A percentile compares a stretch with the other conserved stretches of the same genome.
Conservation (phyloP, 2,797 vertebrate species). For the Hybognathus amarus region DNA sequence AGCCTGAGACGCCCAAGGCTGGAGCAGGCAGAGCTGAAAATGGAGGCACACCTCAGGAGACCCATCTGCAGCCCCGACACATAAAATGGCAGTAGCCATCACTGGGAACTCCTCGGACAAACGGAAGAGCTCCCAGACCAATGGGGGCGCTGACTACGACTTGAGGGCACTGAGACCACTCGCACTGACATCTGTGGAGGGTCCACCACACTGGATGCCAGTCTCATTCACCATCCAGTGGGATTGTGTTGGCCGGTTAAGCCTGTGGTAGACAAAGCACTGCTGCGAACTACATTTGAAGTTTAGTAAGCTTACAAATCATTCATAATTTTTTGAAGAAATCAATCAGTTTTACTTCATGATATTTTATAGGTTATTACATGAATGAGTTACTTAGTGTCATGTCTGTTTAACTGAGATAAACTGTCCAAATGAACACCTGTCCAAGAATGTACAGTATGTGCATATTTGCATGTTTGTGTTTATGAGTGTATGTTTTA, state of each 20-base stretch:
- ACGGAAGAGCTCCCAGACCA: too few relatives aligned
- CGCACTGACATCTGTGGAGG: too few relatives aligned
- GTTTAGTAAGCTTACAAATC: not conserved
- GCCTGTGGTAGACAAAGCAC: not conserved
- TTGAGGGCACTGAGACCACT: not conserved
- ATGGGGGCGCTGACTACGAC: too few relatives aligned
- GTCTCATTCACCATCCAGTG: not conserved
- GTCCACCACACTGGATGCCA: too few relatives aligned
- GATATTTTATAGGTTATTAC: not conserved
- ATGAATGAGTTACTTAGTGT: not conserved
- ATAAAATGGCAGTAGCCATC: too few relatives aligned
- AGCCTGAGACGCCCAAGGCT: too few relatives aligned
- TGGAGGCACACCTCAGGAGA: too few relatives aligned
- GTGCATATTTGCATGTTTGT: constrained; percentile 25
- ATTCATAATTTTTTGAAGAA: not conserved
- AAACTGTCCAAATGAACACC: constrained; percentile 63
- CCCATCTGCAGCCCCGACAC: too few relatives aligned
- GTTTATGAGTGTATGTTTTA: constrained; percentile 29
- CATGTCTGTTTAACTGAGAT: constrained; percentile 46
- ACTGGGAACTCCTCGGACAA: too few relatives aligned
- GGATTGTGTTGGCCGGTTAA: not conserved
- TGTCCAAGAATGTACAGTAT: constrained; percentile 55
- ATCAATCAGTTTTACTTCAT: not conserved
- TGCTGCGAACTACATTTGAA: not conserved
- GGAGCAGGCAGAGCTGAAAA: too few relatives aligned